A percentile compares a stretch with the other conserved stretches of the same genome.
Conservation (phyloP, 2,797 vertebrate genomes). For the Lycodopsis pacificus region DNA sequence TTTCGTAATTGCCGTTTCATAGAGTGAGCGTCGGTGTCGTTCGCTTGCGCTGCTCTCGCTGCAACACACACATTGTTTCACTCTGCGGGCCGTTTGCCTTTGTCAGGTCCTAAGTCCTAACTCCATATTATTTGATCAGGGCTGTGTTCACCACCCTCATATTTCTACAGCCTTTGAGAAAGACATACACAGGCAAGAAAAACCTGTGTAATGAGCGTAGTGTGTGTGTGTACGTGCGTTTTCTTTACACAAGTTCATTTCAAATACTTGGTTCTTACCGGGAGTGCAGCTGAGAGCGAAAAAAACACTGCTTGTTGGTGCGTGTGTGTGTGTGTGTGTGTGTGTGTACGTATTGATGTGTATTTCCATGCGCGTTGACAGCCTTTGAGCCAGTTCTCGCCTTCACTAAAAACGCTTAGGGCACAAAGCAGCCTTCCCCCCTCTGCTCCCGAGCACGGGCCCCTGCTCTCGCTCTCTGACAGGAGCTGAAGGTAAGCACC, state of each 20-base stretch:
- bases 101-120: conserved; percentile 68
- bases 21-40: conserved; percentile 39
- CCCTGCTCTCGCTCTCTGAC: conserved; percentile 81
- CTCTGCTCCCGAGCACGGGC: conserved; percentile 75
- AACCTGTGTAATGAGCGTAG: conserved; percentile 79
- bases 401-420: conserved; percentile 86
- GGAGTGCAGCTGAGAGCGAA: conserved; percentile 74
- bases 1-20: conserved; percentile 63
- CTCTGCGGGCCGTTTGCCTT: conserved; percentile 61
- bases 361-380: conserved; percentile 83
- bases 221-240: conserved; percentile 40
- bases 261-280: conserved; percentile 75
- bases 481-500: conserved; percentile 87
- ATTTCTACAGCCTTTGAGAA: conserved; percentile 74
- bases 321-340: conserved; percentile 52
- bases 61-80: conserved; percentile 47
- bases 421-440: conserved; percentile 83
- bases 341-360: conserved; percentile 69
- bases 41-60: conserved; percentile 38
- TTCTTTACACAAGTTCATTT: conserved; percentile 69
- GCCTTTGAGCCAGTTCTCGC: conserved; percentile 85
- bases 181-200: conserved; percentile 70
- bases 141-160: conserved; percentile 70
- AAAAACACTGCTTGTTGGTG: conserved; percentile 62
- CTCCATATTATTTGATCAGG: conserved; percentile 75